Percentiles rank a stretch among this genome's conserved stretches.
These are phyloP conservation scores for Eristalis intricaria DNA, from an alignment of 2,888 invertebrate genomes.

Conservation along the genomic window DNA sequence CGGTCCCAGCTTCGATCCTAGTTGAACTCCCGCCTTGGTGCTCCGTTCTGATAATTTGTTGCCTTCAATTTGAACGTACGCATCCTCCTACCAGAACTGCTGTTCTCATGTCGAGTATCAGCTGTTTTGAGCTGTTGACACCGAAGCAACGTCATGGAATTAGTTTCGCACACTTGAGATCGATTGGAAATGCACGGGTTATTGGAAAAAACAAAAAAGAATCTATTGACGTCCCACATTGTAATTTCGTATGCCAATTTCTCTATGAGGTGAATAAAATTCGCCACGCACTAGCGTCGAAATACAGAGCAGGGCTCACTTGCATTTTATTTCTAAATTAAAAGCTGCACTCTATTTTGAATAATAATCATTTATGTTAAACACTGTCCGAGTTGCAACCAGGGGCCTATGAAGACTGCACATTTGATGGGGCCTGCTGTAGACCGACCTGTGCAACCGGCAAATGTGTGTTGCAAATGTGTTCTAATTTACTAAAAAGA, in stretches of 20 bases:
- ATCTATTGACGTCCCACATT: neutral
- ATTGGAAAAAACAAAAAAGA: neutral
- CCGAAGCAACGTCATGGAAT: neutral
- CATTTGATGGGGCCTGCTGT: neutral
- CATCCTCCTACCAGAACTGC: no score
- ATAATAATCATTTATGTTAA: neutral
- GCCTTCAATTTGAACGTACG: no score
- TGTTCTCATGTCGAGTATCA: no score
- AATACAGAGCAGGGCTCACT: neutral
- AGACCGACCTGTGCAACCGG: neutral
- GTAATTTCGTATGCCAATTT: neutral
- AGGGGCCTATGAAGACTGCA: neutral
- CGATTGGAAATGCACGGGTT: neutral
- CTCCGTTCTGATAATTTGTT: no score
- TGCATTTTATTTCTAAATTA: neutral
- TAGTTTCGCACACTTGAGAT: neutral
- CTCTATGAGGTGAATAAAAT: neutral
- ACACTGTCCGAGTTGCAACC: neutral
- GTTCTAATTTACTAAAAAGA: neutral
- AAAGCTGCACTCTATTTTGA: neutral
- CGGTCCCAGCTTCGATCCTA: no score
- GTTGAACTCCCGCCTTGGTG: no score
- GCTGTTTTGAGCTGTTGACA: neutral
- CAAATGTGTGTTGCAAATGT: neutral
- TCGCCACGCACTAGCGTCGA: neutral